Percentiles rank a stretch among this genome's conserved stretches.
Conservation (phyloP, 2,888 invertebrate species). For the Dicycla oo region DNA sequence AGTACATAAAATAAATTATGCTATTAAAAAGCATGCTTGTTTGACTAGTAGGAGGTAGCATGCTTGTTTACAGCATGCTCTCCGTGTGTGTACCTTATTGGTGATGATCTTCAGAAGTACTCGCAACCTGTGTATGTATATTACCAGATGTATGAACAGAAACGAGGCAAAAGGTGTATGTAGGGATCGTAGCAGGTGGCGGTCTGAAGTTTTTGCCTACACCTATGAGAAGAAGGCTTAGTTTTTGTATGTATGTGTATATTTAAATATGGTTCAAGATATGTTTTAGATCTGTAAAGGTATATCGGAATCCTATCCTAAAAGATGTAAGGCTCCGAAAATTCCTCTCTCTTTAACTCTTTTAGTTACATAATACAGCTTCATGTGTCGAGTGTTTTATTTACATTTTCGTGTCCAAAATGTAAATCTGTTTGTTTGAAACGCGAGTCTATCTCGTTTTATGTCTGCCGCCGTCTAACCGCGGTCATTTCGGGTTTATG, state of each 20-base stretch:
- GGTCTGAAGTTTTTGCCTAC: neutral
- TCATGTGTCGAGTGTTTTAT: conserved; percentile 7
- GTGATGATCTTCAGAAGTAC: neutral
- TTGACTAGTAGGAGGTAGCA: too few species aligned
- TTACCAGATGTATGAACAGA: neutral
- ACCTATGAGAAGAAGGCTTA: neutral
- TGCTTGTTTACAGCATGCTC: neutral
- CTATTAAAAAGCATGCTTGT: neutral
- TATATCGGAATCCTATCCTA: neutral
- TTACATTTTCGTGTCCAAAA: conserved; percentile 5
- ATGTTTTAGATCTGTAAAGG: neutral
- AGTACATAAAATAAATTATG: neutral
- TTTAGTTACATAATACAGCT: conserved; percentile 8
- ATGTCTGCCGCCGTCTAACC: conserved; percentile 20
- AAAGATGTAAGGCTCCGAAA: neutral
- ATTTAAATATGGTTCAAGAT: neutral
- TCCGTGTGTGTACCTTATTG: neutral
- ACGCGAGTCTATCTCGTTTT: conserved; percentile 10
- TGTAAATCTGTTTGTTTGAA: conserved; percentile 32
- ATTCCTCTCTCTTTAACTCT: neutral
- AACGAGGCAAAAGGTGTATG: neutral
- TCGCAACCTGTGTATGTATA: neutral
- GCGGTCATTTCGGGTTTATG: conserved; percentile 30
- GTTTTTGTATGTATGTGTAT: neutral
- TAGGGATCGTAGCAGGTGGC: neutral